These are phyloP conservation scores for Chrysocyon brachyurus DNA, from an alignment of 2,797 vertebrate genomes.

Conservation along the genomic window DNA sequence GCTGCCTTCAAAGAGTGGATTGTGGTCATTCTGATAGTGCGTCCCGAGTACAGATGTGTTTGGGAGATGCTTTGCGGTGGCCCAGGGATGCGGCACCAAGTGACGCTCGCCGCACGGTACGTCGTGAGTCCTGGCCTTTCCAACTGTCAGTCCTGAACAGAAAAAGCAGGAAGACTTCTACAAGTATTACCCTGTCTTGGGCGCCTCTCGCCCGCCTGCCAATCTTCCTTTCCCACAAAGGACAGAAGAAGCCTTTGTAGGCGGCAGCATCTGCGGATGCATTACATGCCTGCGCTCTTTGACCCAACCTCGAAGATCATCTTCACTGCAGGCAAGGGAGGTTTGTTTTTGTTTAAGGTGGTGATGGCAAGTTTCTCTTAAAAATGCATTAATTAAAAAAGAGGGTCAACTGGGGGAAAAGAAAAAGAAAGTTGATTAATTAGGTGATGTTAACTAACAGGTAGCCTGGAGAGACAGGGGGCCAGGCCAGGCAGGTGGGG, in stretches of 20 bases:
- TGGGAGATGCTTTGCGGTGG: not conserved
- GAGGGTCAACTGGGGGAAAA: not conserved
- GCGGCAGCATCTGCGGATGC: too few relatives aligned
- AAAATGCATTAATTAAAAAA: not conserved
- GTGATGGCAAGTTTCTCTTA: not conserved
- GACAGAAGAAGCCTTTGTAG: not conserved
- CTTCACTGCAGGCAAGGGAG: not conserved
- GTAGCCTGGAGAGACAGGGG: not conserved
- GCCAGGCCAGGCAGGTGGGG: not conserved
- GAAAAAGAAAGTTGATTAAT: not conserved
- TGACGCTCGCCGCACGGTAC: fast-evolving
- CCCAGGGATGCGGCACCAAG: not conserved
- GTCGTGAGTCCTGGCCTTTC: not conserved
- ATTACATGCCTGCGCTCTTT: fast-evolving
- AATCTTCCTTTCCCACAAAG: not conserved
- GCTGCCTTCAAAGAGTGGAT: not conserved
- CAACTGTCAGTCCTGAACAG: too few relatives aligned
- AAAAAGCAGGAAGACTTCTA: too few relatives aligned
- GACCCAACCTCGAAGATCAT: not conserved
- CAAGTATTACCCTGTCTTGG: not conserved
- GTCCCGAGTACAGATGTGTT: not conserved
- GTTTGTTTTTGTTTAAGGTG: not conserved
- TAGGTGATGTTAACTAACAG: not conserved
- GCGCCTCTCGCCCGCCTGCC: not conserved
- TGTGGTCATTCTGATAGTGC: fast-evolving